Evolutionary conservation across 2,113 vertebrate genomes (phyloP).

Genomic region (Pampusana beccarii): DNA sequence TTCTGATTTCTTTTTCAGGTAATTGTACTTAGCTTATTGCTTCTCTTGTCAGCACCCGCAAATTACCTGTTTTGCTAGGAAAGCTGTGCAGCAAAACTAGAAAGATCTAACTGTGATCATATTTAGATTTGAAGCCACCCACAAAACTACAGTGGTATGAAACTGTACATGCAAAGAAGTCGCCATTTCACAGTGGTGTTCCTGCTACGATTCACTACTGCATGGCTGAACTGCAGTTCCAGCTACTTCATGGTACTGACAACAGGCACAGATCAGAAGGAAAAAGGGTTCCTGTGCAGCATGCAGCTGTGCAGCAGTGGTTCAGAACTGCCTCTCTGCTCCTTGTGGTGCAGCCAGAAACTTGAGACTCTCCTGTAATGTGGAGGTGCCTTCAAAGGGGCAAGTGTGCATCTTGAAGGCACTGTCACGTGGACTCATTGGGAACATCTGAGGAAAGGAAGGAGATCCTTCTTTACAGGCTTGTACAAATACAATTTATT

Average conservation of each 20-base stretch:
- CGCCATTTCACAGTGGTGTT: not conserved
- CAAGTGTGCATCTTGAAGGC: not conserved
- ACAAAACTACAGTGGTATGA: not conserved
- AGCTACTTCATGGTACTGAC: fast-evolving
- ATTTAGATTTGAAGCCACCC: not conserved
- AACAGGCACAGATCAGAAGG: not conserved
- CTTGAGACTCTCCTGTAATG: not conserved
- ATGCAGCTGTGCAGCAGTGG: not conserved
- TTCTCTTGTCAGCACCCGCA: not conserved
- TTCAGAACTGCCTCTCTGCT: not conserved
- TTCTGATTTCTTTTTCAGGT: not conserved
- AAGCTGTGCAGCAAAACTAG: not conserved
- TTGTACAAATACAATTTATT: not conserved
- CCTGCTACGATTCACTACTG: not conserved
- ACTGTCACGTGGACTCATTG: fast-evolving
- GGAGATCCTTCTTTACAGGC: not conserved
- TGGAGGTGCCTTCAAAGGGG: not conserved
- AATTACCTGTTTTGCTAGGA: not conserved
- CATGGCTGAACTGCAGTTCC: not conserved
- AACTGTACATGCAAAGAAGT: not conserved
- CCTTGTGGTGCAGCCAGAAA: not conserved
- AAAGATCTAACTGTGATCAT: not conserved
- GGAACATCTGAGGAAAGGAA: not conserved
- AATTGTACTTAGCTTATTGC: not conserved
- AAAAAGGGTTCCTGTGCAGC: not conserved